These are phyloP conservation scores for Drosophila fuyamai DNA, from an alignment of 1,140 invertebrate species.

Conservation along the genomic window DNA sequence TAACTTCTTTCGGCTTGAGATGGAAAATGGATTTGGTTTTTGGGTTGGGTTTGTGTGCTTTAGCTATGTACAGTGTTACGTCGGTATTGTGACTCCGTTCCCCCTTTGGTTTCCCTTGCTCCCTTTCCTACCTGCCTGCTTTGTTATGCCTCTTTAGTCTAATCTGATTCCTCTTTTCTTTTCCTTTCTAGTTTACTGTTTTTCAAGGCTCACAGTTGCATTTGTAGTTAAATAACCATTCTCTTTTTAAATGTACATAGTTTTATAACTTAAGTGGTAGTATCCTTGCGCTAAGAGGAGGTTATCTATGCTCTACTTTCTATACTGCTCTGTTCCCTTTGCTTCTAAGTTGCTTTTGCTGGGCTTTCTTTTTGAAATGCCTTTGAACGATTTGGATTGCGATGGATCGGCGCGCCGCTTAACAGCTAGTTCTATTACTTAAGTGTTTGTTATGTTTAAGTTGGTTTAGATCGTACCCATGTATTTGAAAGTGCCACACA, in stretches of 20 bases:
- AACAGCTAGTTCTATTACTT: slow-evolving; percentile 18
- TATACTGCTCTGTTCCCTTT: slow-evolving; percentile 34
- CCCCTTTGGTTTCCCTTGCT: slow-evolving; percentile 8
- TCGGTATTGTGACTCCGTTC: slow-evolving; percentile 8
- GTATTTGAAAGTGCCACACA: slow-evolving; percentile 96
- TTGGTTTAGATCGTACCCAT: slow-evolving; percentile 89
- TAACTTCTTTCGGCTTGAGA: background rate
- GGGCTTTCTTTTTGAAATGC: slow-evolving; percentile 28
- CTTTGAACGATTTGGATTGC: slow-evolving; percentile 41
- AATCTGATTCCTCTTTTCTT: background rate
- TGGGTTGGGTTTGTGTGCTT: background rate
- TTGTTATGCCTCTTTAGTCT: background rate
- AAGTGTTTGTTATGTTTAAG: slow-evolving; percentile 43
- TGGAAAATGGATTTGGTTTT: background rate
- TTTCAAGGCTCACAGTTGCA: slow-evolving; percentile 8
- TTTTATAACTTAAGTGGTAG: slow-evolving; percentile 5
- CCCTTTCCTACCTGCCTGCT: background rate
- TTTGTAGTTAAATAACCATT: slow-evolving; percentile 3
- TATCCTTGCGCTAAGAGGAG: slow-evolving; percentile 14
- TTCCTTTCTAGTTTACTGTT: background rate
- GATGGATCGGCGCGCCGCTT: slow-evolving; percentile 43
- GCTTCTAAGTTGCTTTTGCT: slow-evolving; percentile 19
- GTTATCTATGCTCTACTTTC: slow-evolving; percentile 10
- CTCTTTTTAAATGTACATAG: slow-evolving; percentile 11
- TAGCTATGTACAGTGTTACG: slow-evolving; percentile 21